These are phyloP conservation scores for Ursus arctos DNA, from an alignment of 2,113 vertebrate genomes.

Conservation along the genomic window DNA sequence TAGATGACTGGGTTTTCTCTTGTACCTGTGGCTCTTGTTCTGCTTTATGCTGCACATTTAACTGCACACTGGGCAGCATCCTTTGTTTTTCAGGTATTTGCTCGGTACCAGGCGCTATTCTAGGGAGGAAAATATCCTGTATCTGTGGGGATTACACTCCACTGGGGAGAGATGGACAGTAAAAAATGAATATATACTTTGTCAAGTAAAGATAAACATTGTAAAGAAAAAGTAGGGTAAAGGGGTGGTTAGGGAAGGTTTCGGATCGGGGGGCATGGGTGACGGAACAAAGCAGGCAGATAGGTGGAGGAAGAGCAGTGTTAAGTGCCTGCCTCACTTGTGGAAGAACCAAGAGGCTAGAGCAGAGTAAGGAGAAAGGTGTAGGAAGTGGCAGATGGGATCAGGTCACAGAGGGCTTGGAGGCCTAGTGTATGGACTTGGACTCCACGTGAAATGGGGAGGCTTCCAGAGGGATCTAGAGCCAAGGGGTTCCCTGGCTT, in stretches of 20 bases:
- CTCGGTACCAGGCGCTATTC: conserved; percentile 21
- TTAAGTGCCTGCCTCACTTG: not conserved
- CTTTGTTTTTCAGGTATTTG: conserved; percentile 39
- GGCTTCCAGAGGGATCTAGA: not conserved
- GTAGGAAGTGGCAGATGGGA: not conserved
- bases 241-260: not conserved
- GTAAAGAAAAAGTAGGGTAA: not conserved
- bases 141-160: not conserved
- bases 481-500: not conserved
- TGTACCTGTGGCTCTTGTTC: not conserved
- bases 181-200: not conserved
- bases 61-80: not conserved
- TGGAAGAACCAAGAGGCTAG: not conserved
- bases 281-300: not conserved
- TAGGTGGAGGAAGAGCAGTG: not conserved
- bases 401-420: not conserved
- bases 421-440: not conserved
- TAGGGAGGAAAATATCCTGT: not conserved
- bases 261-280: not conserved
- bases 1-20: not conserved
- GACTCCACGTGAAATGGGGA: not conserved
- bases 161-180: not conserved
- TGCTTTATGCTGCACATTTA: not conserved
- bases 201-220: not conserved
- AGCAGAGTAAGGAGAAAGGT: not conserved